Evolutionary conservation across 2,888 invertebrate species (phyloP).

Genomic region (Trachelus iudaicus): DNA sequence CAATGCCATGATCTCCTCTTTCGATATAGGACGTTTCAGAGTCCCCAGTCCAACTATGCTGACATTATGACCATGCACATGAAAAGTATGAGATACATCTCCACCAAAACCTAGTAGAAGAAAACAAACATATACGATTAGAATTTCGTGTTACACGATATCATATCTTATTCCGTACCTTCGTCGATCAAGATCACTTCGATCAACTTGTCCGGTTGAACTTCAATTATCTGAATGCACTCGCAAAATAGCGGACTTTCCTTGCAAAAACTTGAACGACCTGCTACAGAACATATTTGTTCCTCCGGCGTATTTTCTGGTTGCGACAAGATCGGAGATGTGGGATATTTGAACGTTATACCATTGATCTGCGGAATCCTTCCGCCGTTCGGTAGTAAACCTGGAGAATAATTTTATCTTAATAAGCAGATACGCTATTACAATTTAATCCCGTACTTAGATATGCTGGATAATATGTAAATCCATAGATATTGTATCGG

Average conservation of each 20-base stretch:
- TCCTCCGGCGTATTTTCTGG: conserved; percentile 59
- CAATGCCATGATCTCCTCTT: conserved; percentile 61
- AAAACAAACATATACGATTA: background rate
- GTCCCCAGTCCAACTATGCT: conserved; percentile 37
- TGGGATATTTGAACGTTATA: conserved; percentile 72
- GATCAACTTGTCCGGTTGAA: conserved; percentile 66
- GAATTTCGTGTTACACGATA: background rate
- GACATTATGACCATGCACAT: conserved; percentile 69
- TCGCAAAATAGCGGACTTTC: conserved; percentile 64
- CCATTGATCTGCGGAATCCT: conserved; percentile 70
- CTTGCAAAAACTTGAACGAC: conserved; percentile 49
- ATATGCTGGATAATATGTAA: conserved; percentile 68
- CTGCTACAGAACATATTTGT: conserved; percentile 46
- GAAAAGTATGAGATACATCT: conserved; percentile 71
- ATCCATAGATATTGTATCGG: conserved; percentile 68
- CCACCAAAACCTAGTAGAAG: conserved; percentile 68
- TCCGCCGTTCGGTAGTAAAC: conserved; percentile 19
- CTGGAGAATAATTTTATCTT: conserved; percentile 23
- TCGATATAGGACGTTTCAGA: conserved; percentile 62
- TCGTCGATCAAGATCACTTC: conserved; percentile 74
- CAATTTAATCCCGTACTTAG: conserved; percentile 63
- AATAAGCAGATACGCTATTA: conserved; percentile 10
- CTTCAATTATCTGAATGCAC: conserved; percentile 70
- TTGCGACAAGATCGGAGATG: conserved; percentile 70
- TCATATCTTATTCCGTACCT: conserved; percentile 61